Evolutionary conservation across 2,113 vertebrate genomes (phyloP), one percentile per base, ranked within the genome.

Genomic region (Etia nguti): DNA sequence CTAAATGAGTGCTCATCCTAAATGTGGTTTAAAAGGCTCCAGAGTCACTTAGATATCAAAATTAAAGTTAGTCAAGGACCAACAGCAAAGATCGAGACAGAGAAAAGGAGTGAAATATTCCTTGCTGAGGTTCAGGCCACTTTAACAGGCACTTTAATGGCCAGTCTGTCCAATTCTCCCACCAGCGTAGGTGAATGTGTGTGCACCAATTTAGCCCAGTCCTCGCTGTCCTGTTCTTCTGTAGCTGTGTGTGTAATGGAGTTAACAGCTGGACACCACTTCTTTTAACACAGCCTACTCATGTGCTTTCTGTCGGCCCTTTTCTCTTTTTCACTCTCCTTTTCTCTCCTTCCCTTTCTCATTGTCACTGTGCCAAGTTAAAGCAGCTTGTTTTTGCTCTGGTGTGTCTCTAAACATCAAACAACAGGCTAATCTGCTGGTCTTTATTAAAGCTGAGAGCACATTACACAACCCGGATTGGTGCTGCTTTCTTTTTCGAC

Each of bases 181-280:
- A 87, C 89, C 87, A 77, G 92, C 87, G 86, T 20, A 84, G 83
- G 80, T 83, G 89, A 87, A 91, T 36, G 29, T 77, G 81, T 80
- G 93, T 34, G 83, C 88, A 85, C 80, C 93, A 94, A 94, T 92
- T 93, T 93, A 82, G 89, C 70, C 85, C 75, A 50, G 83, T 90
- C 38, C 92, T 86, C 10, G 81, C 90, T 90, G 90, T 92, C 92
- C 90, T 92, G 88, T 92, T 91, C 91, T 86, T 91, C 84, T 88
- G 88, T 57, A 85, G 83, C 89, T 81, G 89, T 92, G 93, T 88
- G 83, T 90, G 93, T 93, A 91, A 94, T 93, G 84, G 90, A 94
- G 91, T 92, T 92, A 93, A 93, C 94, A 95, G 94, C 93, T 94
- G 93, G 94, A 95, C 90, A 87, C 82, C 93, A 90, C 93, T 93